Base-by-base conservation (phyloP, 2,888 invertebrate species). In the Leptogaster cylindrica region DNA sequence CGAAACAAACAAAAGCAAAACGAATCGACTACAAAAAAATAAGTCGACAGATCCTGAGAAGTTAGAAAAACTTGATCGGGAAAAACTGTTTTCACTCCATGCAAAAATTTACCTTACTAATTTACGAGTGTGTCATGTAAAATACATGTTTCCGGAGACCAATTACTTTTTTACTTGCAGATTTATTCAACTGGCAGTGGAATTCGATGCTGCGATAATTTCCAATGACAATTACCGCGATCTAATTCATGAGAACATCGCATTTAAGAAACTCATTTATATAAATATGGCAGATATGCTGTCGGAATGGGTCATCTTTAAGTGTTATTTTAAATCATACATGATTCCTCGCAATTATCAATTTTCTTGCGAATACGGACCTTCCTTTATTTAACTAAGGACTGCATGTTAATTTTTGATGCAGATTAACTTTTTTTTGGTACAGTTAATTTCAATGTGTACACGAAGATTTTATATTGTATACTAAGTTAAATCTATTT, bases 161-260 rank as follows among this genome's bases (percentile, higher is more conserved):
- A 28, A 66, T n/a, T n/a, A n/a, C n/a, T n/a, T n/a, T n/a, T n/a
- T n/a, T 23, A 44, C 18, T 78, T 81, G 8, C 76, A 92, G 92
- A 71, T 91, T 86, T 75, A 88, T 92, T 55, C 88, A 91, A 76
- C 87, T 88, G 73, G 92, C 92, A 0, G 85, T 87, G 0, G 84
- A 87, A 70, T 84, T 86, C 69, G 85, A 87, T 71, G 92, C 88
- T 0, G 86, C 91, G 1, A 86, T 92, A 6, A 87, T 93, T 0
- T 88, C 91, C 0, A 86, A 86, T 25, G 92, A 93, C 75, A 88
- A 90, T 72, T 93, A 87, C 76, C 82, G 87, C 61, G 92, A 93
- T 75, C 77, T 92, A 0, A 78, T 88, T 2, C 18, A 74, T 1
- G 91, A 90, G 76, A 89, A 89, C 75, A 82, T 85, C 0, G 81